phyloP scores from a whole-genome alignment of 2,113 vertebrate genomes.

The Alethe castanea region DNA sequence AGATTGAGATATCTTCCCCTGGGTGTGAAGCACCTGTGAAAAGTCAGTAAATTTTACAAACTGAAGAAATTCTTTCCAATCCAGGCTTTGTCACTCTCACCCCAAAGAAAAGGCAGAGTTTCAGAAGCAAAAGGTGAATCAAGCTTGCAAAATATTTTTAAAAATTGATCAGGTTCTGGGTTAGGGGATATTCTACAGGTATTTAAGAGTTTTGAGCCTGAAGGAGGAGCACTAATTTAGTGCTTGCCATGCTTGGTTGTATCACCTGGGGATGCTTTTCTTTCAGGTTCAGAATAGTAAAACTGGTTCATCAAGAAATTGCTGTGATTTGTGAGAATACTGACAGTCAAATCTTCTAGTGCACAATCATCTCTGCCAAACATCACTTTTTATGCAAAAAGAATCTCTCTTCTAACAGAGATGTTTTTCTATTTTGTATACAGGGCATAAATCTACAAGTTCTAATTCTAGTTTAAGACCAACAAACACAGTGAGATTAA shows the following conservation, averaged over 20 bases:
- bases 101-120: background rate
- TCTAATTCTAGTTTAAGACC: background rate
- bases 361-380: background rate
- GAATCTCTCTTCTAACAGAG: background rate
- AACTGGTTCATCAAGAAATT: background rate
- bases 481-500: background rate
- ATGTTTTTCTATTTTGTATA: background rate
- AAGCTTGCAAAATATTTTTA: background rate
- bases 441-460: background rate
- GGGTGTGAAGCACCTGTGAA: background rate
- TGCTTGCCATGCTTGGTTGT: background rate
- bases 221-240: background rate
- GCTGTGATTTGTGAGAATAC: background rate
- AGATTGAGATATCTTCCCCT: background rate
- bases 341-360: background rate
- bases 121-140: background rate
- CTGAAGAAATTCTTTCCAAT: background rate
- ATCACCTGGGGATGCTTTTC: background rate
- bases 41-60: background rate
- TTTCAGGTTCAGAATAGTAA: background rate
- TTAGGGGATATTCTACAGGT: background rate
- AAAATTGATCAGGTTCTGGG: background rate
- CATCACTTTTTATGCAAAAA: background rate
- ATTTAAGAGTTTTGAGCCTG: background rate
- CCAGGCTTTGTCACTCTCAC: accelerated